These are phyloP conservation scores for Disparrhopalites patrizii DNA, from an alignment of 2,888 invertebrate species.

Conservation along the genomic window DNA sequence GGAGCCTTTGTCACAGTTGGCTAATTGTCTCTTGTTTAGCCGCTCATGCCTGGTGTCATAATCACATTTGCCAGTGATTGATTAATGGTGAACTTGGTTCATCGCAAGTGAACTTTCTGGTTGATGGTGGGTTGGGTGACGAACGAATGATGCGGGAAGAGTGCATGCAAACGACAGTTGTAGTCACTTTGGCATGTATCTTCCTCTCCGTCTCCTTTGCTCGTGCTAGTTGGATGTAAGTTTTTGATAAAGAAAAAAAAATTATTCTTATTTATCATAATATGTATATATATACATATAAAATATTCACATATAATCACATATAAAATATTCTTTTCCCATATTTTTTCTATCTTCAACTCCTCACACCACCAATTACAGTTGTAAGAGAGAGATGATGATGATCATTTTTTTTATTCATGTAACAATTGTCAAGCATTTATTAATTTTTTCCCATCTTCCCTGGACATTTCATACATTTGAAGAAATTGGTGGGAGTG, in stretches of 20 bases:
- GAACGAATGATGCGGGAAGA: slow-evolving; percentile 34
- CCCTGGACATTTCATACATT: too few species aligned
- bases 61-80: slow-evolving; percentile 20
- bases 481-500: too few species aligned
- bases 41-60: slow-evolving; percentile 8
- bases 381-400: not conserved
- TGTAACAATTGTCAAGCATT: slow-evolving; percentile 9
- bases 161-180: slow-evolving; percentile 32
- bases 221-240: slow-evolving; percentile 48
- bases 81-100: slow-evolving; percentile 22
- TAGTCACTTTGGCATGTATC: slow-evolving; percentile 33
- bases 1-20: slow-evolving; percentile 10
- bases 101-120: slow-evolving; percentile 18
- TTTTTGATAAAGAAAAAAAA: too few species aligned
- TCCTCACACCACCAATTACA: not conserved
- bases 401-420: not conserved
- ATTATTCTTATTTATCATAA: too few species aligned
- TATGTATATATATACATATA: too few species aligned
- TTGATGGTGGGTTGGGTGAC: slow-evolving; percentile 27
- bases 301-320: too few species aligned
- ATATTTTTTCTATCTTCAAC: not conserved
- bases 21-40: slow-evolving; percentile 11
- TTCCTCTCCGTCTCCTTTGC: slow-evolving; percentile 34
- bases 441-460: too few species aligned
- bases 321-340: too few species aligned